Conservation (phyloP, 2,797 vertebrate genomes). For the Sebastes jordani region DNA sequence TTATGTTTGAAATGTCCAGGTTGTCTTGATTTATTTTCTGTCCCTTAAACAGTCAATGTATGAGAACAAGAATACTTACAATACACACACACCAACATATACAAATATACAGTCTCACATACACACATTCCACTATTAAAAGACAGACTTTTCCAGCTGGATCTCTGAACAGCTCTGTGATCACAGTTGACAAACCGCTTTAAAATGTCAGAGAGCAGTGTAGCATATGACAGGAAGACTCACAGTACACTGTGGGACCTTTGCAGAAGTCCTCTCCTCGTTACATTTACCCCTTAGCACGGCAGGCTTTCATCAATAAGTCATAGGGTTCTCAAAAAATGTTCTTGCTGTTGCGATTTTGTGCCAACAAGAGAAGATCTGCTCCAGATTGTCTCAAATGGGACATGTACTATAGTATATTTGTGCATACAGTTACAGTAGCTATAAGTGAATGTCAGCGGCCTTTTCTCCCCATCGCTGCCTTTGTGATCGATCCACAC, state of each 20-base stretch:
- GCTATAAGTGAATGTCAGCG: background rate
- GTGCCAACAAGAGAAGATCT: slow-evolving; percentile 1
- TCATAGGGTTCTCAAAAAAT: slow-evolving; percentile 34
- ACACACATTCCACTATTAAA: background rate
- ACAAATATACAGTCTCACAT: background rate
- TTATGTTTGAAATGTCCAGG: too few species aligned
- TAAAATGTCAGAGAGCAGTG: slow-evolving; percentile 41
- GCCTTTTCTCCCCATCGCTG: background rate
- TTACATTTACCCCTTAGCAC: slow-evolving; percentile 10
- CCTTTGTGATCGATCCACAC: background rate
- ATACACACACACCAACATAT: background rate
- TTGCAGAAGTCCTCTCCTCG: slow-evolving; percentile 1
- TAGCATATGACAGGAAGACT: slow-evolving; percentile 39
- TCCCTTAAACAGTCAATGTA: too few species aligned
- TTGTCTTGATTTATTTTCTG: background rate
- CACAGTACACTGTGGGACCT: background rate
- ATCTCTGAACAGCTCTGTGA: slow-evolving; percentile 25
- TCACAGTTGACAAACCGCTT: slow-evolving; percentile 39
- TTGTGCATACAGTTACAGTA: background rate
- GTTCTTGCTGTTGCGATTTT: background rate
- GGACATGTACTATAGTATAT: background rate
- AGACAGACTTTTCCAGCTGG: background rate
- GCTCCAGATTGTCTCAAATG: slow-evolving; percentile 5
- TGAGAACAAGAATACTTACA: background rate
- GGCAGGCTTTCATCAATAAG: background rate